Base-by-base conservation (phyloP, 2,797 vertebrate genomes). In the Remorina albescens region DNA sequence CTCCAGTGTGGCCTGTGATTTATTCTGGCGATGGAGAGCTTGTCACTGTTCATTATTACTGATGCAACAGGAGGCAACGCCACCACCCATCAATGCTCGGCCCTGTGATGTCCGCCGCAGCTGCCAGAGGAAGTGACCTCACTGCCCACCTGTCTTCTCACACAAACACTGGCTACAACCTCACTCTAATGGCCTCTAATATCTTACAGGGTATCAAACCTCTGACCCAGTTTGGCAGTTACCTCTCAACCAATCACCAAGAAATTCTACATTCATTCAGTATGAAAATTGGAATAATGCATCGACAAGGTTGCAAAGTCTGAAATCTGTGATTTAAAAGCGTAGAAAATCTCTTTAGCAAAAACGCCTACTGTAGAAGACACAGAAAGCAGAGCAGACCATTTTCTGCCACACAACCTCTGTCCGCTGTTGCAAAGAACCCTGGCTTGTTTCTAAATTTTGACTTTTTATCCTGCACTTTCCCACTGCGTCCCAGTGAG, bases 1-100 rank as follows among this genome's bases (percentile, higher is more conserved):
- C 86, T 81, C 75, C 76, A 78, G 65, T 64, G 74, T 81, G 78
- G 81, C 84, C 80, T 85, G 75, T 90, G 91, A 92, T 91, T 91
- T 93, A 91, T 88, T 84, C 82, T 87, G 86, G 75, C 80, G 72
- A 76, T 71, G 71, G 82, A 78, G 80, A 91, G 84, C 89, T 89
- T 94, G 94, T 94, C 93, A 90, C 78, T 91, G 87, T 88, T 92
- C 84, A 92, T 94, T 94, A 93, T 84, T 81, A 85, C 89, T 88
- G 89, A 92, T 88, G 91, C 84, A 92, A 91, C 88, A 91, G 89
- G 88, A 89, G 88, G 88, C 78, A 88, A 89, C 60, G 89, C 82
- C 92, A 89, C 88, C 82, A 71, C 72, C 88, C 81, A 88, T 94
- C 93, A 92, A 84, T 73, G 85, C 67, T 70, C 42, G 83, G 83